Conservation (phyloP, 1,140 invertebrate genomes). For the Telenomus remus region DNA sequence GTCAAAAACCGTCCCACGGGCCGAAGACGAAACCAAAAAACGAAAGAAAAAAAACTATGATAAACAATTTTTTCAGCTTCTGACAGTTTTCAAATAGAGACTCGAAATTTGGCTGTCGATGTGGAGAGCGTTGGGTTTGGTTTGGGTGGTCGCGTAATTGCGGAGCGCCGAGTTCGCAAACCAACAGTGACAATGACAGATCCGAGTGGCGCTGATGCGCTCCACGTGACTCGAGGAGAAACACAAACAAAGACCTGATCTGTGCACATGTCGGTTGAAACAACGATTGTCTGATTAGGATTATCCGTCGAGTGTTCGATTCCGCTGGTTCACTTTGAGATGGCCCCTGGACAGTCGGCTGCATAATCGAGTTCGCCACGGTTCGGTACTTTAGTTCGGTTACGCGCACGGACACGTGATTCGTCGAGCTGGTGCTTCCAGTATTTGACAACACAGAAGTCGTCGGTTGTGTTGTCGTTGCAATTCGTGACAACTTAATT, state of each 20-base stretch:
- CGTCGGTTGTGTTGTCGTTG: neutral
- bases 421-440: neutral
- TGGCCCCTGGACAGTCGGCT: neutral
- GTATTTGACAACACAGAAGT: neutral
- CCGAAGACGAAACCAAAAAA: conserved; percentile 9
- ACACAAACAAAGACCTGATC: conserved; percentile 45
- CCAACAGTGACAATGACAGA: conserved; percentile 21
- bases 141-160: neutral
- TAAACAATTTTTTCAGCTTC: too few relatives aligned
- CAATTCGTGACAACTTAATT: neutral
- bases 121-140: too few relatives aligned
- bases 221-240: conserved; percentile 62
- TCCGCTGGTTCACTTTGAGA: neutral
- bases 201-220: conserved; percentile 29
- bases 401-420: neutral
- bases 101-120: too few relatives aligned
- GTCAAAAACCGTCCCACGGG: neutral
- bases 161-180: neutral
- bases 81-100: too few relatives aligned
- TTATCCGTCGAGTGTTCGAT: conserved; percentile 14
- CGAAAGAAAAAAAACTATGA: neutral
- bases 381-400: neutral
- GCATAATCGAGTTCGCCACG: conserved; percentile 8
- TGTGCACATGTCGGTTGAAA: conserved; percentile 17
- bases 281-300: conserved; percentile 9